phyloP scores from a whole-genome alignment of 92 coral and sea anemone species.

The Porites divaricata region DNA sequence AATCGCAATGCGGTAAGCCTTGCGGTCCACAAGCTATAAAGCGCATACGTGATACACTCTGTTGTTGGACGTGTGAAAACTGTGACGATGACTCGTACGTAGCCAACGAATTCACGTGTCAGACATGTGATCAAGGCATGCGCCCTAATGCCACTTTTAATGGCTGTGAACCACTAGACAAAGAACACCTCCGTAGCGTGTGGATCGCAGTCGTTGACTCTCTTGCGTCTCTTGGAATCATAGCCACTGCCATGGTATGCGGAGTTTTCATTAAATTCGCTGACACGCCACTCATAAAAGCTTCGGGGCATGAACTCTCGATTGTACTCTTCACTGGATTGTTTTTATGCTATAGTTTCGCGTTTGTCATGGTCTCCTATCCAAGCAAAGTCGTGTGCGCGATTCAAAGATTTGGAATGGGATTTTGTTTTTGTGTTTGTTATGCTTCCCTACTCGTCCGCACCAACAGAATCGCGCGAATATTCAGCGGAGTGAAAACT shows the following conservation, averaged over 20 bases:
- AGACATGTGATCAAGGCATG: slow-evolving; percentile 62
- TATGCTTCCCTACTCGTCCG: slow-evolving; percentile 78
- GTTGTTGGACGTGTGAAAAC: slow-evolving; percentile 87
- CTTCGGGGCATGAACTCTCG: slow-evolving; percentile 83
- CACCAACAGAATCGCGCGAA: slow-evolving; percentile 83
- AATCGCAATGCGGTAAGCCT: slow-evolving; percentile 77
- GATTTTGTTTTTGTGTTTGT: slow-evolving; percentile 69
- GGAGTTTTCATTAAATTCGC: slow-evolving; percentile 69
- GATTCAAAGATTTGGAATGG: slow-evolving; percentile 68
- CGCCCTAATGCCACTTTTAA: slow-evolving; percentile 58
- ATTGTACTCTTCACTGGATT: slow-evolving; percentile 64
- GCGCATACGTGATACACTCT: slow-evolving; percentile 58
- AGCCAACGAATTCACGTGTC: slow-evolving; percentile 69
- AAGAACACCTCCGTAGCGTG: slow-evolving; percentile 37
- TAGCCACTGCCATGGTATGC: slow-evolving; percentile 54
- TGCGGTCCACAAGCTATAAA: slow-evolving; percentile 63
- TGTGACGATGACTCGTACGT: slow-evolving; percentile 67
- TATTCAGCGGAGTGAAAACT: slow-evolving; percentile 72
- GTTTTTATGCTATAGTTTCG: slow-evolving; percentile 61
- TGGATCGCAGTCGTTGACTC: slow-evolving; percentile 59
- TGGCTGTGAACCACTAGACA: slow-evolving; percentile 62
- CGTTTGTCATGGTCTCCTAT: slow-evolving; percentile 55
- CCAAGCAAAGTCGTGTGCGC: slow-evolving; percentile 61
- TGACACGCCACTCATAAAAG: slow-evolving; percentile 74
- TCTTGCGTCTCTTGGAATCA: slow-evolving; percentile 58